phyloP scores from a whole-genome alignment of 2,113 vertebrate species.

The Girardinichthys multiradiatus region DNA sequence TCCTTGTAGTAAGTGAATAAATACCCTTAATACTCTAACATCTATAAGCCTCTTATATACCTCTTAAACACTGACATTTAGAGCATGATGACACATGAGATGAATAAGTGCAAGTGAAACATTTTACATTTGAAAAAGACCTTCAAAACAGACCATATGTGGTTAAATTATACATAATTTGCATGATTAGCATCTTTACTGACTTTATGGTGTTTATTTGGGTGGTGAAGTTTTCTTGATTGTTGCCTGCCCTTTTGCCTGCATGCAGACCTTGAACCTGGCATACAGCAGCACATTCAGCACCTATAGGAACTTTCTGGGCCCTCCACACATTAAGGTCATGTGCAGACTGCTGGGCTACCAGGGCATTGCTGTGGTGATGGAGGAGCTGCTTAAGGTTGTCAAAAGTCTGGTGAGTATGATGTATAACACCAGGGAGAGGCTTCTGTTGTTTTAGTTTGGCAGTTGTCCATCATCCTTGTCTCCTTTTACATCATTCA shows the following conservation, averaged over 20 bases:
- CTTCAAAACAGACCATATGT: no score
- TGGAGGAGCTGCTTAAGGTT: slow-evolving; percentile 98
- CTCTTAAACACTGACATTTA: no score
- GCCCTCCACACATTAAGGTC: slow-evolving; percentile 96
- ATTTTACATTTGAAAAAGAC: no score
- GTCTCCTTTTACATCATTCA: slow-evolving; percentile 45
- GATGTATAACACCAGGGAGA: background rate
- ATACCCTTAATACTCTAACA: no score
- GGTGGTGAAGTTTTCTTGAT: background rate
- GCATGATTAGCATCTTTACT: no score
- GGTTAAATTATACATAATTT: no score
- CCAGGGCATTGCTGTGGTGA: slow-evolving; percentile 97
- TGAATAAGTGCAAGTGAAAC: no score
- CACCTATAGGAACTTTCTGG: slow-evolving; percentile 96
- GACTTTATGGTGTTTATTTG: no score
- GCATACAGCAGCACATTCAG: slow-evolving; percentile 98
- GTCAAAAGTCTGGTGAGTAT: slow-evolving; percentile 95
- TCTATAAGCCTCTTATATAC: no score
- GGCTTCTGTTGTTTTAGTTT: background rate
- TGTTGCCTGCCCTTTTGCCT: background rate
- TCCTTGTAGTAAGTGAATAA: no score
- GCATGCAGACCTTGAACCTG: slow-evolving; percentile 92
- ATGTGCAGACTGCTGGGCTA: slow-evolving; percentile 97
- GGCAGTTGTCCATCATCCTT: no score
- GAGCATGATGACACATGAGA: no score